Base-by-base conservation (phyloP, 2,113 vertebrate species). In the Phainopepla nitens region DNA sequence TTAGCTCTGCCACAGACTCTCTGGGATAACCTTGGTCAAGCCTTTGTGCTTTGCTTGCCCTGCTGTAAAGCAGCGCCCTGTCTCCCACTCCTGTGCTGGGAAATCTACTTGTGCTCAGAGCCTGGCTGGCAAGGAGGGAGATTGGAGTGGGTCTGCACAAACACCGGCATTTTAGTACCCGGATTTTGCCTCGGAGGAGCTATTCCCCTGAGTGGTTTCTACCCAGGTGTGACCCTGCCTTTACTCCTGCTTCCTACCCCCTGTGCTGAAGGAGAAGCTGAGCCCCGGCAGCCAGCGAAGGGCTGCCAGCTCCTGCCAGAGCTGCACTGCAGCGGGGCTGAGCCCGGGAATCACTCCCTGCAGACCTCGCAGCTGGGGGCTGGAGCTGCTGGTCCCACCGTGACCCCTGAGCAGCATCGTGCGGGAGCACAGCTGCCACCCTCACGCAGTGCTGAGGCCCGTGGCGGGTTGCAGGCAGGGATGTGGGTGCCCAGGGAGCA, bases 361-460 rank as follows among this genome's bases (percentile, higher is more conserved):
- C 68, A 73, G 15, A 66, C 31, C 39, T 25, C 11, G 3, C 28
- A 45, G 36, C n/a, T 1, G 2, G 4, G 78, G 64, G 54, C 64
- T 35, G 70, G 51, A 71, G 49, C 41, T 33, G 77, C 49, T 5
- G 15, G 27, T 53, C 62, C 47, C 87, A 3, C 56, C 4, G 41
- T 1, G 18, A 69, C 27, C 60, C 76, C 35, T 2, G 1, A 35
- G 65, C 66, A 66, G 47, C 42, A 1, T 1, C 0, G 1, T 0
- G 5, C 18, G 47, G 36, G 51, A 82, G 23, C 21, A 3, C 4
- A 2, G 25, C 41, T 66, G 68, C 53, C 70, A 19, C 61, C 27
- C 9, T 77, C 2, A 0, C 15, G 9, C 4, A 0, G 53, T 0
- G 2, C 41, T 3, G 78, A 42, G 56, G 35, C 66, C 61, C 17